These are phyloP conservation scores for Baccha elongata DNA, from an alignment of 2,888 invertebrate species.

Conservation along the genomic window DNA sequence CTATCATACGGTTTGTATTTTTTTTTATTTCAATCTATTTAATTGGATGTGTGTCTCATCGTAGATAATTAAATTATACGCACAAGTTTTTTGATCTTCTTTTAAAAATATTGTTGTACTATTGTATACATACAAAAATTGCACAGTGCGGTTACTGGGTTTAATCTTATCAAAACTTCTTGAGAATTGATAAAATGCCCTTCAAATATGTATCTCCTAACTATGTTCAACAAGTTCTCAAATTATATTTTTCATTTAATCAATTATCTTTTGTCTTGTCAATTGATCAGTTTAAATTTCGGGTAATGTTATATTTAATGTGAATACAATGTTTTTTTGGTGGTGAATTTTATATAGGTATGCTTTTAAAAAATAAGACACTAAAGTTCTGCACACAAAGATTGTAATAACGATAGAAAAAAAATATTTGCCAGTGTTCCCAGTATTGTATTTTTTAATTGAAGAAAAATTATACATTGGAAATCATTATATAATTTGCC, in stretches of 20 bases:
- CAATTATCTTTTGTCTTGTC: slow-evolving; percentile 4
- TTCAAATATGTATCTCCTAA: slow-evolving; percentile 24
- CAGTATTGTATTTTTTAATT: too few species aligned
- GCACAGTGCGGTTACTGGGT: not conserved
- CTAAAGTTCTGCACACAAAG: too few species aligned
- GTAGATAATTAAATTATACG: not conserved
- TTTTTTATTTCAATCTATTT: not conserved
- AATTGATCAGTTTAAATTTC: slow-evolving; percentile 10
- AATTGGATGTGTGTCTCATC: not conserved
- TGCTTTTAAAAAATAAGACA: slow-evolving; percentile 1
- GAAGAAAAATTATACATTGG: too few species aligned
- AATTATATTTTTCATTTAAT: slow-evolving; percentile 44
- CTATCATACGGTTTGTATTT: too few species aligned
- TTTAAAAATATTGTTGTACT: not conserved
- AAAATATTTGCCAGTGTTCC: not conserved
- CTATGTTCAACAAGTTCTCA: slow-evolving; percentile 37
- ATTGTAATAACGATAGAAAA: too few species aligned
- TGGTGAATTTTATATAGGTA: slow-evolving; percentile 14
- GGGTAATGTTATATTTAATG: slow-evolving; percentile 46
- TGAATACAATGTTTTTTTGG: slow-evolving; percentile 53
- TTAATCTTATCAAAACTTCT: slow-evolving; percentile 11
- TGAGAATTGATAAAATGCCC: not conserved
- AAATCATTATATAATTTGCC: too few species aligned
- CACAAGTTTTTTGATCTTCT: not conserved
- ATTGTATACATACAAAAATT: not conserved